Conservation (phyloP, 2,113 vertebrate genomes). For the Sylvilagus bachmani region DNA sequence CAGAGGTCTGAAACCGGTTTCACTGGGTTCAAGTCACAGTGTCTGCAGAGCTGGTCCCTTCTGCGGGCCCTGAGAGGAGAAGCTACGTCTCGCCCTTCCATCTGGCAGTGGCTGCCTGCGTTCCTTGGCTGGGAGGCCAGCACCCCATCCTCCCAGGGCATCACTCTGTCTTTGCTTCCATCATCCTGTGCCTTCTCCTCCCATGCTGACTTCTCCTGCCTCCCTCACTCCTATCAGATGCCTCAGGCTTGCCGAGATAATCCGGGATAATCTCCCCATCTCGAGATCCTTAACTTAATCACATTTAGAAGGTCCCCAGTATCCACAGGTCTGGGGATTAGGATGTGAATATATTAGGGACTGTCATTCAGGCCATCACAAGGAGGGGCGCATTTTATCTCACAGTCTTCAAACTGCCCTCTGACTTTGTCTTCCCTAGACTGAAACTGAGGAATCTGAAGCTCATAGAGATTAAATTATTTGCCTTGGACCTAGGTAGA, state of each 20-base stretch:
- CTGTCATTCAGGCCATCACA: not conserved
- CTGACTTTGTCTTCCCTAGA: constrained; percentile 1
- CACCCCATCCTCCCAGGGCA: not conserved
- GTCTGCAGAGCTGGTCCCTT: not conserved
- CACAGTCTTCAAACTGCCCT: constrained; percentile 17
- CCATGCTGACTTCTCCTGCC: not conserved
- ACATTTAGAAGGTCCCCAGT: not conserved
- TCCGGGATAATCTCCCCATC: constrained; percentile 19
- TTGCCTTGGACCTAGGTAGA: not conserved
- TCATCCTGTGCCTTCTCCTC: not conserved
- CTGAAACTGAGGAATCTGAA: constrained; percentile 47
- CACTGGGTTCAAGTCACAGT: not conserved
- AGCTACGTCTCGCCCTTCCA: not conserved
- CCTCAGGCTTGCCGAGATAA: not conserved
- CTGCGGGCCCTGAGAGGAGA: not conserved
- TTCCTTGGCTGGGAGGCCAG: not conserved
- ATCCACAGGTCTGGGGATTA: constrained; percentile 1
- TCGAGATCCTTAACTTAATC: constrained; percentile 53
- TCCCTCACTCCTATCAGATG: not conserved
- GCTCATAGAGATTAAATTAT: constrained; percentile 31
- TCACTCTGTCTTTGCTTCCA: not conserved
- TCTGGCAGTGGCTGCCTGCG: not conserved
- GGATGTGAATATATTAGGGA: not conserved
- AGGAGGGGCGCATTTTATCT: not conserved
- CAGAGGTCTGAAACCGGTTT: constrained; percentile 47